Evolutionary conservation across 2,113 vertebrate genomes (phyloP).

Genomic region (Dipodomys ordii): DNA sequence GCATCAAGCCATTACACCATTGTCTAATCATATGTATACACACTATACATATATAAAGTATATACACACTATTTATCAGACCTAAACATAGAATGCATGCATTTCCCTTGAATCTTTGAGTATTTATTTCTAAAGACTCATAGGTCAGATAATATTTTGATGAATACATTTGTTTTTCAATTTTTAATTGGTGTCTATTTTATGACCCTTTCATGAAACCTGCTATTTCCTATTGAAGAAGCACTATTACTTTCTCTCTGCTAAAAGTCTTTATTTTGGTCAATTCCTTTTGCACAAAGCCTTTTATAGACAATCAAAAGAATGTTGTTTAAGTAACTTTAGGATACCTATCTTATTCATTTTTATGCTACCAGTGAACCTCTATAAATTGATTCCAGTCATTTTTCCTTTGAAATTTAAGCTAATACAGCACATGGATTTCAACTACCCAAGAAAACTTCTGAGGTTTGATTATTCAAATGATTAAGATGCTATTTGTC

Average conservation of each 20-base stretch:
- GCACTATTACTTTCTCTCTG: not conserved
- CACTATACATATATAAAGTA: not conserved
- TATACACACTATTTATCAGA: not conserved
- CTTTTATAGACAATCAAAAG: slow-evolving; percentile 42
- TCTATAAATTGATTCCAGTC: slow-evolving; percentile 46
- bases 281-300: slow-evolving; percentile 7
- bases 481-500: slow-evolving; percentile 84
- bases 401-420: slow-evolving; percentile 59
- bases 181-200: not conserved
- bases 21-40: not conserved
- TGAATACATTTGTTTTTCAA: not conserved
- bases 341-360: slow-evolving; percentile 16
- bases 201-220: not conserved
- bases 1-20: not conserved
- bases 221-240: not conserved
- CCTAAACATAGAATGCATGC: not conserved
- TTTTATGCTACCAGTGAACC: slow-evolving; percentile 38
- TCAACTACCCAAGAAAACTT: slow-evolving; percentile 65
- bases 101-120: not conserved
- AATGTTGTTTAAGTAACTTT: slow-evolving; percentile 43
- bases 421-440: slow-evolving; percentile 67
- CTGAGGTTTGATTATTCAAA: slow-evolving; percentile 76
- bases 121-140: not conserved
- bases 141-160: not conserved
- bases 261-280: slow-evolving; percentile 50